A percentile compares a stretch with the other conserved stretches of the same genome.
phyloP scores from a whole-genome alignment of 1,140 invertebrate species.

The Procambarus virginalis region DNA sequence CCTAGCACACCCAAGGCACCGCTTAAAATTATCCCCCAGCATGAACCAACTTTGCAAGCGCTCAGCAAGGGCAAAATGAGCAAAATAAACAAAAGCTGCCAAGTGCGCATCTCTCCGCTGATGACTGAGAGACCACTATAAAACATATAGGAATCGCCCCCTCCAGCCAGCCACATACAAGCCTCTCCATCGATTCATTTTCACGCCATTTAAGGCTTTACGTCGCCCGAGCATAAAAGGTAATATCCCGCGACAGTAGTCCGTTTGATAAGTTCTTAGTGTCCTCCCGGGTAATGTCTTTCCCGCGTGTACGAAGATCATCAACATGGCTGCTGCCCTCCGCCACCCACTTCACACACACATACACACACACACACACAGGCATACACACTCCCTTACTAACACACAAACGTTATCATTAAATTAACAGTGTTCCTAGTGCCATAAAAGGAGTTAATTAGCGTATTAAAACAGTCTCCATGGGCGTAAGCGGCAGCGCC shows the following conservation, averaged over 20 bases:
- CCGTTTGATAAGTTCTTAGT: conserved; percentile 57
- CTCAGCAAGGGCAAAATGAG: background rate
- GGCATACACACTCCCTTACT: background rate
- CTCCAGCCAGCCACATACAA: conserved; percentile 32
- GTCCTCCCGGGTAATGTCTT: conserved; percentile 48
- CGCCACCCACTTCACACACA: background rate
- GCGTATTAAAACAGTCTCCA: background rate
- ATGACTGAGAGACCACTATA: conserved; percentile 48
- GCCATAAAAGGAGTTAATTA: background rate
- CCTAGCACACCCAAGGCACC: background rate
- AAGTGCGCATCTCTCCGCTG: conserved; percentile 40
- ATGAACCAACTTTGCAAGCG: background rate
- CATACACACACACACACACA: background rate
- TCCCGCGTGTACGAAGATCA: conserved; percentile 11
- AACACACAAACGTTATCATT: background rate
- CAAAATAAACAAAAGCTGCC: conserved; percentile 39
- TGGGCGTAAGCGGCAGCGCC: background rate
- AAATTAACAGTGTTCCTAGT: background rate
- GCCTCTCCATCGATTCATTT: conserved; percentile 58
- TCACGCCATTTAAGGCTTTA: conserved; percentile 61
- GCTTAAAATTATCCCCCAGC: background rate
- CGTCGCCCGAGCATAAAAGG: conserved; percentile 54
- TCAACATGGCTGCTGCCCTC: background rate
- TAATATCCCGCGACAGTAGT: conserved; percentile 56
- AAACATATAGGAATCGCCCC: conserved; percentile 54